Evolutionary conservation across 2,113 vertebrate species (phyloP).

Genomic region (Dipodomys spectabilis): DNA sequence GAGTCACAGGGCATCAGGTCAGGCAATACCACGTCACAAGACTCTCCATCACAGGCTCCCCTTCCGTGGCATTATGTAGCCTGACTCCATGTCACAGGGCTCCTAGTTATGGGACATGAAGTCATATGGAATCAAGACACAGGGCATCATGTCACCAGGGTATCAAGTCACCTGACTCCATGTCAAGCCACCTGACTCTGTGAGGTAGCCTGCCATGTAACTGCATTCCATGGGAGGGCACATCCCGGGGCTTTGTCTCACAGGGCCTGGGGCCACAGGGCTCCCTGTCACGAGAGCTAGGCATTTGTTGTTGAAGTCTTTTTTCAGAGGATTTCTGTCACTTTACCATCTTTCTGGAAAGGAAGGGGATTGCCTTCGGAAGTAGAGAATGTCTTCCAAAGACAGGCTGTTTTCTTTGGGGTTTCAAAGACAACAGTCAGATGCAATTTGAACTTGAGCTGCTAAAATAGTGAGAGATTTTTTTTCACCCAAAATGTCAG

Average conservation of each 20-base stretch:
- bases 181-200: not conserved
- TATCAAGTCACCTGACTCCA: too few species aligned
- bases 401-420: not conserved
- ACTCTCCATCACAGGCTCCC: too few species aligned
- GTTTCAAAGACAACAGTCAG: not conserved
- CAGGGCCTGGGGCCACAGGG: not conserved
- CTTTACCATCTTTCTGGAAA: constrained; percentile 39
- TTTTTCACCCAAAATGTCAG: not conserved
- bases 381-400: not conserved
- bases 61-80: too few species aligned
- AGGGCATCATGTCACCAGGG: too few species aligned
- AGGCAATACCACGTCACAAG: too few species aligned
- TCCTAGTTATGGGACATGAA: too few species aligned
- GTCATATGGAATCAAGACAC: too few species aligned
- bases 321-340: not conserved
- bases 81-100: too few species aligned
- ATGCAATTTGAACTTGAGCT: not conserved
- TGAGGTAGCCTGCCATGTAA: not conserved
- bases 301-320: constrained; percentile 20
- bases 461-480: not conserved
- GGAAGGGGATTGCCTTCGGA: not conserved
- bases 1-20: too few species aligned
- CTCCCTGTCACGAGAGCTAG: not conserved
- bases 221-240: not conserved
- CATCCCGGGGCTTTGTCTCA: too few species aligned